Conservation (phyloP, 2,888 invertebrate genomes). For the Apotomis turbidana region DNA sequence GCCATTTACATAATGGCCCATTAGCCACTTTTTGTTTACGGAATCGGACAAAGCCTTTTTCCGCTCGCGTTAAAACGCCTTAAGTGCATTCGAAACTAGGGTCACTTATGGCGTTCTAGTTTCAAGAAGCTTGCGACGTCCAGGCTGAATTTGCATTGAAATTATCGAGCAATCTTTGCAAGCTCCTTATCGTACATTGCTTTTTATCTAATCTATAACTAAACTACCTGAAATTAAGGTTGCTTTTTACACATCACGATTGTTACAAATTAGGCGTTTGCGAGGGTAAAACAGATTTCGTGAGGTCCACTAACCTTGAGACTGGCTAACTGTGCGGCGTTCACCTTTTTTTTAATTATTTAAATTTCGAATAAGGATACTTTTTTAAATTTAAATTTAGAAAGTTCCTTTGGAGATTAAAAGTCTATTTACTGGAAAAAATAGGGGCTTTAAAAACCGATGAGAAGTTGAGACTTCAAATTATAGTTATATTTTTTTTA, state of each 20-base stretch:
- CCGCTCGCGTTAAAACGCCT: not conserved
- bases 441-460: too few relatives aligned
- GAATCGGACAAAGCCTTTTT: slow-evolving; percentile 50
- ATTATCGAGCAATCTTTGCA: slow-evolving; percentile 2
- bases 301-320: slow-evolving; percentile 24
- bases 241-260: not conserved
- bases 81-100: not conserved
- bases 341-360: slow-evolving; percentile 8
- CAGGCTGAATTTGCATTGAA: slow-evolving; percentile 29
- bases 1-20: slow-evolving; percentile 78
- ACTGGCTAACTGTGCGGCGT: slow-evolving; percentile 19
- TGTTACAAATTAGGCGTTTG: slow-evolving; percentile 11
- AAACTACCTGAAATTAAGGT: not conserved
- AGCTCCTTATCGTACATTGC: not conserved
- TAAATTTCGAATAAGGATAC: slow-evolving; percentile 11
- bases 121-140: slow-evolving; percentile 5
- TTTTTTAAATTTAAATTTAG: slow-evolving; percentile 5
- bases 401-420: slow-evolving; percentile 8
- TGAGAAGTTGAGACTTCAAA: too few relatives aligned
- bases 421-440: not conserved
- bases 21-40: slow-evolving; percentile 78
- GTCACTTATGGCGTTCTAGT: slow-evolving; percentile 20
- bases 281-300: not conserved
- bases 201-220: not conserved
- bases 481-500: too few relatives aligned